Evolutionary conservation across 2,888 invertebrate genomes (phyloP).

Genomic region (Mesorhabditis sp.): DNA sequence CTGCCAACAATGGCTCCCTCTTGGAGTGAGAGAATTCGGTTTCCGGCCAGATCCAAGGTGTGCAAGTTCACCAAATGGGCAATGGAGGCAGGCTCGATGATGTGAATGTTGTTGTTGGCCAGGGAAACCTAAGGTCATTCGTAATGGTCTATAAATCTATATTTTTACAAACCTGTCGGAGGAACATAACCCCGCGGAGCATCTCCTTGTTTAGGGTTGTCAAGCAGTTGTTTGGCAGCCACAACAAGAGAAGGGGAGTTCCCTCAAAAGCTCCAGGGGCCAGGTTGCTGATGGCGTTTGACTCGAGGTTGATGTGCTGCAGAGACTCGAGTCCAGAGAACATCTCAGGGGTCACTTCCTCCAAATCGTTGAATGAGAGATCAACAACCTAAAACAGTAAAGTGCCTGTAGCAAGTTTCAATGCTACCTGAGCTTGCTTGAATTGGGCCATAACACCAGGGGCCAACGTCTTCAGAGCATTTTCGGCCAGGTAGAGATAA

Average conservation of each 20-base stretch:
- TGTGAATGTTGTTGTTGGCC: slow-evolving; percentile 56
- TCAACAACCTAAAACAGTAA: slow-evolving; percentile 46
- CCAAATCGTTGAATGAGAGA: slow-evolving; percentile 55
- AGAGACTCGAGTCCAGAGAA: slow-evolving; percentile 54
- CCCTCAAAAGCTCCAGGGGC: slow-evolving; percentile 56
- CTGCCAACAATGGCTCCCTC: slow-evolving; percentile 47
- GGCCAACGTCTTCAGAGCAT: slow-evolving; percentile 60
- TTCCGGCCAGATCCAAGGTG: slow-evolving; percentile 82
- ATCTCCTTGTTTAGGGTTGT: slow-evolving; percentile 42
- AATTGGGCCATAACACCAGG: slow-evolving; percentile 72
- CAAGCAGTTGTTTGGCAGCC: slow-evolving; percentile 57
- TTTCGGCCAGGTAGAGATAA: slow-evolving; percentile 57
- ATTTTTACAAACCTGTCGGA: slow-evolving; percentile 39
- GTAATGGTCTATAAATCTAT: neutral
- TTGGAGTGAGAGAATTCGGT: slow-evolving; percentile 60
- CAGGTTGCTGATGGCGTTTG: slow-evolving; percentile 50
- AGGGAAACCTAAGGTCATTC: slow-evolving; percentile 38
- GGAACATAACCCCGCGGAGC: slow-evolving; percentile 56
- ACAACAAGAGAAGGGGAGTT: slow-evolving; percentile 56
- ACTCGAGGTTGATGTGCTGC: slow-evolving; percentile 57
- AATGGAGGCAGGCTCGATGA: slow-evolving; percentile 9
- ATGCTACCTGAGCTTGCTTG: slow-evolving; percentile 35
- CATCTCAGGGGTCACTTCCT: slow-evolving; percentile 41
- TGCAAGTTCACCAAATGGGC: slow-evolving; percentile 80
- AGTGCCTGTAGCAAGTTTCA: neutral